Conservation (phyloP, 1,140 invertebrate genomes). For the Brevipalpus yothersi region DNA sequence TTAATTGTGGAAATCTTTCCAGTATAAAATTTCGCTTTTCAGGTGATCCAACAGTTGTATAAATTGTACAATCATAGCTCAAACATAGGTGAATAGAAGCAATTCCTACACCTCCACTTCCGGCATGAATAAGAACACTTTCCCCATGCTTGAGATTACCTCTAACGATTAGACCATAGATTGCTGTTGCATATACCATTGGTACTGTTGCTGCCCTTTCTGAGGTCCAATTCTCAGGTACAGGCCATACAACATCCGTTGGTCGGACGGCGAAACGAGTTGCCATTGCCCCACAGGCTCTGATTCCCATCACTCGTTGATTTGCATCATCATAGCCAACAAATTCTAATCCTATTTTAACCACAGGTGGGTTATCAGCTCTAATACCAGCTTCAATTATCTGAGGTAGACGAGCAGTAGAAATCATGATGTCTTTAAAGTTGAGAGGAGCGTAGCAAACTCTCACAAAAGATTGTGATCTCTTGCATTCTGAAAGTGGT, state of each 20-base stretch:
- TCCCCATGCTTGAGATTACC: slow-evolving; percentile 59
- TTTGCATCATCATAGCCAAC: slow-evolving; percentile 48
- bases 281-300: slow-evolving; percentile 66
- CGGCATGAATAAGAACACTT: slow-evolving; percentile 71
- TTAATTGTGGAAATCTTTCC: slow-evolving; percentile 54
- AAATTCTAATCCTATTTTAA: slow-evolving; percentile 60
- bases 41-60: slow-evolving; percentile 58
- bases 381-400: no score
- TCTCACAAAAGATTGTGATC: no score
- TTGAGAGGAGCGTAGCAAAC: slow-evolving; percentile 4
- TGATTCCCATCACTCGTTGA: slow-evolving; percentile 68
- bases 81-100: slow-evolving; percentile 79
- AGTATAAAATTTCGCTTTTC: slow-evolving; percentile 76
- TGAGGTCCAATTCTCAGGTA: slow-evolving; percentile 63
- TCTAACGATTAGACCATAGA: slow-evolving; percentile 65
- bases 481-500: no score
- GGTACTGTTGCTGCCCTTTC: slow-evolving; percentile 82
- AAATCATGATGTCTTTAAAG: slow-evolving; percentile 17
- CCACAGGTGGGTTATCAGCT: no score
- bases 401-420: slow-evolving; percentile 12
- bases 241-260: slow-evolving; percentile 12
- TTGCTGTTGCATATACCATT: slow-evolving; percentile 75
- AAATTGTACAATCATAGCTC: slow-evolving; percentile 56
- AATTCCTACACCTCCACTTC: slow-evolving; percentile 82
- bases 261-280: slow-evolving; percentile 35